Evolutionary conservation across 2,113 vertebrate species (phyloP), one percentile per base, ranked within the genome.

Genomic region (Trochalopteron elliotii): DNA sequence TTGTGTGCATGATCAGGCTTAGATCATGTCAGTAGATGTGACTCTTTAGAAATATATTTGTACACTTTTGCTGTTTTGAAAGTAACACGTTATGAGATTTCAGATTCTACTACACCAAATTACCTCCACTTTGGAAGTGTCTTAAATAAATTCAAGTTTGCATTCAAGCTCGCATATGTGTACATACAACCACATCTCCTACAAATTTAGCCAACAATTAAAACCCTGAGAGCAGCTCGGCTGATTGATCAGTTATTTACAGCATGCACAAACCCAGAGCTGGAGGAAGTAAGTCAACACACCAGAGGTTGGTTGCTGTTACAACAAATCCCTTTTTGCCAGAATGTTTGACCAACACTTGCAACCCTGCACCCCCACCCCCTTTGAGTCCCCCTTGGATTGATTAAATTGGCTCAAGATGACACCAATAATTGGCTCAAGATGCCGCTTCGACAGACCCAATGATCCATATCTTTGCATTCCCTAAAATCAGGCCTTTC

Each of bases 361-460:
- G 97, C 98, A 99, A 97, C 97, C 97, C 97, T 94, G 98, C 97
- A 97, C 94, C 97, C 94, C 97, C 96, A 96, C 97, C 97, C 97
- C 97, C 97, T 98, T 96, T 42, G 96, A 97, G 97, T 98, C 98
- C 98, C 98, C 98, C 98, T 99, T 98, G 98, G 98, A 99, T 99
- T 99, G 99, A 99, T 99, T 99, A 98, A 99, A 99, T 99, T 99
- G 99, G 99, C 99, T 99, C 99, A 99, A 99, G 99, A 99, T 99
- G 99, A 99, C 99, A 99, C 99, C 98, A 99, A 99, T 99, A 99
- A 99, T 99, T 99, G 99, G 98, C 98, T 99, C 99, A 99, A 99
- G 99, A 99, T 99, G 99, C 98, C 86, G 98, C 98, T 98, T 98
- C 98, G 94, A 97, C 98, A 98, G 98, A 98, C 98, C 98, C 98